phyloP scores from a whole-genome alignment of 2,113 vertebrate genomes.

The Sturnus vulgaris region DNA sequence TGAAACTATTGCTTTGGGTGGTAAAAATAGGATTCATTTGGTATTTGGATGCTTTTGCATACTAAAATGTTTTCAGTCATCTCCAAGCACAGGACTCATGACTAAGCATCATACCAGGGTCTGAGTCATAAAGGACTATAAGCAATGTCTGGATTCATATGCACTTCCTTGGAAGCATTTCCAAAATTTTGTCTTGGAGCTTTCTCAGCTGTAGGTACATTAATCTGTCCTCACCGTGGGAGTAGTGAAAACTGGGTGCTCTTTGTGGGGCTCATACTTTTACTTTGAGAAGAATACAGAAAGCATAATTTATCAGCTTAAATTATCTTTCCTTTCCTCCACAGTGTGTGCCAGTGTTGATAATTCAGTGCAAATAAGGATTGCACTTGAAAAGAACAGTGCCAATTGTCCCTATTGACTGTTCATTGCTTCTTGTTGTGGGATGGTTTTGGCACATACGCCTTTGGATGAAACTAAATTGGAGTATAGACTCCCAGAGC shows the following conservation, averaged over 20 bases:
- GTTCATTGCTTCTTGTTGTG: neutral
- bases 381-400: neutral
- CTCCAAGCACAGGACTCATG: neutral
- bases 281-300: neutral
- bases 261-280: neutral
- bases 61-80: neutral
- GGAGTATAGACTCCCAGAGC: neutral
- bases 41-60: slow-evolving; percentile 18
- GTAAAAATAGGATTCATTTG: neutral
- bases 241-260: neutral
- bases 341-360: neutral
- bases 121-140: slow-evolving; percentile 2
- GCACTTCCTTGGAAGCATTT: neutral
- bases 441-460: neutral
- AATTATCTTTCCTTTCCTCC: neutral
- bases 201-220: neutral
- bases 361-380: neutral
- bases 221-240: neutral
- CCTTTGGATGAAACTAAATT: neutral
- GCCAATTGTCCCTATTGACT: neutral
- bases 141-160: neutral
- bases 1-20: neutral
- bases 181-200: neutral
- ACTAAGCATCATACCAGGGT: neutral
- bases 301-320: neutral